phyloP scores from a whole-genome alignment of 2,888 invertebrate genomes.

The Megaustenia siamemsis region DNA sequence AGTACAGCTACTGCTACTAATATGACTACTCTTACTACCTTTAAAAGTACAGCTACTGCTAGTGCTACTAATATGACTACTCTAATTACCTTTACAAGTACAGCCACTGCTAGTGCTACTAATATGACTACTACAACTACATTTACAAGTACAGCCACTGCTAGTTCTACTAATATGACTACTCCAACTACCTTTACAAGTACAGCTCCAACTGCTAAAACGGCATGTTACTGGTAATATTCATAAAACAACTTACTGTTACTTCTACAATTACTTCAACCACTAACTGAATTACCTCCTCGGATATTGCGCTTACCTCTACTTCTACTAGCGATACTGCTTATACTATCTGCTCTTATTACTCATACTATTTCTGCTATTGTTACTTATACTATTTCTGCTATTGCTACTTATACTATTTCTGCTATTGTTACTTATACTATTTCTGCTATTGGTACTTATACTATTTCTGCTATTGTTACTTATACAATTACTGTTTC shows the following conservation, averaged over 20 bases:
- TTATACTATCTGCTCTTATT: not conserved
- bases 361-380: not conserved
- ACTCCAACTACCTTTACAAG: not conserved
- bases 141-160: too few relatives aligned
- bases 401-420: conserved; percentile 7
- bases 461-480: conserved; percentile 10
- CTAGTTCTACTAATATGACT: too few relatives aligned
- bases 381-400: not conserved
- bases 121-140: too few relatives aligned
- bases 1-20: too few relatives aligned
- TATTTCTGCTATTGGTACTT: conserved; percentile 2
- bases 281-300: not conserved
- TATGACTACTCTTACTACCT: too few relatives aligned
- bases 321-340: not conserved
- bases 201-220: not conserved
- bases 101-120: too few relatives aligned
- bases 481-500: not conserved
- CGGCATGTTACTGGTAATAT: not conserved
- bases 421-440: not conserved
- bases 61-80: too few relatives aligned
- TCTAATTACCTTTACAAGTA: too few relatives aligned
- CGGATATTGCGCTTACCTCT: not conserved
- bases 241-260: not conserved
- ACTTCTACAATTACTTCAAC: conserved; percentile 5
- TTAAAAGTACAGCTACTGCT: too few relatives aligned